Evolutionary conservation across 2,888 invertebrate genomes (phyloP).

Genomic region (Acleris laterana): DNA sequence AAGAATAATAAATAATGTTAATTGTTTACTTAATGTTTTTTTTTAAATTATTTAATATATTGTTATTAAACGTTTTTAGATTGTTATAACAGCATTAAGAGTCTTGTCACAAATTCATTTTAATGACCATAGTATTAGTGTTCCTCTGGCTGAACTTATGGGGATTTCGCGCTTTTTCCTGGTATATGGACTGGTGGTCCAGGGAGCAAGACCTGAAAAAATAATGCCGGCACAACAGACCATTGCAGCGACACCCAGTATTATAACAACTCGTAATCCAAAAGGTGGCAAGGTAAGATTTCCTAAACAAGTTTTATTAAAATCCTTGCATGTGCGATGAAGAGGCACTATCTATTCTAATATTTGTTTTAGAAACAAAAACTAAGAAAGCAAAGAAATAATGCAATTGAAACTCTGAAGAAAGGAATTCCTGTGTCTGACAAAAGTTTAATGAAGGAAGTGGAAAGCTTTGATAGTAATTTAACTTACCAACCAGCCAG

Average conservation of each 20-base stretch:
- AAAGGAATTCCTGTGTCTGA: constrained; percentile 78
- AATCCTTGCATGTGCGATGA: no score
- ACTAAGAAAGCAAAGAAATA: constrained; percentile 76
- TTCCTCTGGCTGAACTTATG: constrained; percentile 78
- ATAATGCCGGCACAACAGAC: constrained; percentile 86
- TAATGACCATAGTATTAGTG: constrained; percentile 58
- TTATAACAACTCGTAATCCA: constrained; percentile 55
- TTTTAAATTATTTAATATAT: background rate
- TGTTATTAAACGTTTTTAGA: constrained; percentile 59
- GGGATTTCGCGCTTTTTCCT: constrained; percentile 85
- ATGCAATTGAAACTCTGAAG: constrained; percentile 73
- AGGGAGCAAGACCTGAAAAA: constrained; percentile 71
- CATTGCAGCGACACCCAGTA: constrained; percentile 79
- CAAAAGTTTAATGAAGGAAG: constrained; percentile 71
- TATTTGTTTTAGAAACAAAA: constrained; percentile 71
- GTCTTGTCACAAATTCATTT: constrained; percentile 72
- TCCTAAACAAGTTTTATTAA: background rate
- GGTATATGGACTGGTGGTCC: constrained; percentile 77
- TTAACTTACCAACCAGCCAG: constrained; percentile 71
- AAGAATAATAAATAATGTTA: constrained; percentile 40
- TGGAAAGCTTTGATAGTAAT: constrained; percentile 69
- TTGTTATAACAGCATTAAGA: constrained; percentile 75
- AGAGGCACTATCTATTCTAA: no score
- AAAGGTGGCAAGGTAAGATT: constrained; percentile 85
- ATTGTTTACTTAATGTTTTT: constrained; percentile 1